Evolutionary conservation across 2,113 vertebrate genomes (phyloP).

Genomic region (Megaceryle maxima): DNA sequence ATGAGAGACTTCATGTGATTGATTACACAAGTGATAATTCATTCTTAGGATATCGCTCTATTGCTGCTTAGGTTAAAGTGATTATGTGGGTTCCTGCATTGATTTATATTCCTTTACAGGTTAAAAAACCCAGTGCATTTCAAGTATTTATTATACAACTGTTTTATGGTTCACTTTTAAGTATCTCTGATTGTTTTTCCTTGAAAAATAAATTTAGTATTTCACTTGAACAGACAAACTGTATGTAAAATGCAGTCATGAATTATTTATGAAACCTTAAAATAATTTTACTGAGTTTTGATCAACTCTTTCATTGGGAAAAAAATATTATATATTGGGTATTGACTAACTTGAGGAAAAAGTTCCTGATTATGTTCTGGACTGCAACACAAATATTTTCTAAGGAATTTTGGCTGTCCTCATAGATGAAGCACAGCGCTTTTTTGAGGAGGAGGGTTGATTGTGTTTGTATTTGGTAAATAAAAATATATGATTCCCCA

Average conservation of each 20-base stretch:
- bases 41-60: background rate
- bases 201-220: background rate
- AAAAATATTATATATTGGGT: background rate
- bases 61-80: background rate
- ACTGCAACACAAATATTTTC: background rate
- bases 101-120: background rate
- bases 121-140: background rate
- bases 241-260: background rate
- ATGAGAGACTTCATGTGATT: background rate
- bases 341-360: background rate
- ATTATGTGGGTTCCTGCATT: background rate
- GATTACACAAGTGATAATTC: background rate
- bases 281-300: background rate
- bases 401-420: background rate
- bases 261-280: conserved; percentile 42
- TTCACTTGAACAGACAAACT: background rate
- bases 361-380: background rate
- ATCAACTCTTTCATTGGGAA: background rate
- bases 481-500: background rate
- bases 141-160: background rate
- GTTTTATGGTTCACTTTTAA: background rate
- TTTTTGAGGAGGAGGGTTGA: background rate
- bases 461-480: background rate
- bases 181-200: background rate
- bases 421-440: background rate